Base-by-base conservation (phyloP, 2,113 vertebrate species). In the Porphyrio hochstetteri region DNA sequence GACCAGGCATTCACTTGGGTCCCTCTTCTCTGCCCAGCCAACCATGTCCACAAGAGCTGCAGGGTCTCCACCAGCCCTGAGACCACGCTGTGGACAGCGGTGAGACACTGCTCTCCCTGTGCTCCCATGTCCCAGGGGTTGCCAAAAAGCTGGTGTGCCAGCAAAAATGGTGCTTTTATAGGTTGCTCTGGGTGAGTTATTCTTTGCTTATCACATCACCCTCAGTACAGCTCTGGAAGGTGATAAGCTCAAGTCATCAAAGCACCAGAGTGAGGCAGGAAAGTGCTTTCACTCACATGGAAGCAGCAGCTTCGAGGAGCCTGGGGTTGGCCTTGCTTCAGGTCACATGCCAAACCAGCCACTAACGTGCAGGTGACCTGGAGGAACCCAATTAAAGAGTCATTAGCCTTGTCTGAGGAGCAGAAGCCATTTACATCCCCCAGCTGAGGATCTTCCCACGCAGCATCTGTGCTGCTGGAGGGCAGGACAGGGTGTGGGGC, bases 341-440 rank as follows among this genome's bases (percentile, higher is more conserved):
- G 70, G 33, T 11, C 40, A 23, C 0, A 2, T 88, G 42, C 46
- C 79, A 53, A 46, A 75, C 33, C 75, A 71, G 40, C 40, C 1
- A 3, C 52, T 50, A 38, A 44, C 29, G 55, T 1, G 0, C 24
- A 15, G 77, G 50, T 21, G 61, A n/a, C 0, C 0, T 5, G n/a
- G 38, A 36, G 0, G 5, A 10, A 38, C 20, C 70, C 70, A 56
- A 0, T 56, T 35, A 64, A 90, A 77, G 2, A 18, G 11, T 40
- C 55, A 4, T 19, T 50, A 70, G 17, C 25, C 25, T 71, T 57
- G 82, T 7, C 52, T 65, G 50, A 15, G 55, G 60, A 63, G 28
- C 5, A 1, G 64, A 64, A 64, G 52, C 36, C 42, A 61, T 35
- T 70, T 16, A 8, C 56, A 38, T 9, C 7, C 25, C 19, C 17